These are phyloP conservation scores for Rhinatrema bivittatum DNA, from an alignment of 2,797 vertebrate species.

Conservation along the genomic window DNA sequence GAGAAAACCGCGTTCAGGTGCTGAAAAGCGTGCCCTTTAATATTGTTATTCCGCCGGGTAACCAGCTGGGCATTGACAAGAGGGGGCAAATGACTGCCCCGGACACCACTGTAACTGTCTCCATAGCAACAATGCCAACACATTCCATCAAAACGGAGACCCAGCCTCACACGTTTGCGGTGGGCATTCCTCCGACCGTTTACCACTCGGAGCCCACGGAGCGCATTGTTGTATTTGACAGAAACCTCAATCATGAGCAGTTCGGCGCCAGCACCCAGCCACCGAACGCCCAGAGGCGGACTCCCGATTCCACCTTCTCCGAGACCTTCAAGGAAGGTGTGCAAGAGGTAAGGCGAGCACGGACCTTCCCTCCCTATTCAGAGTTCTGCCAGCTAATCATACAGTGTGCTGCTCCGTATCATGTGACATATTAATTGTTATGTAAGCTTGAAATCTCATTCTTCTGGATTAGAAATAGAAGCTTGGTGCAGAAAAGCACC, in stretches of 20 bases:
- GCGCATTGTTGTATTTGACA: slow-evolving; percentile 73
- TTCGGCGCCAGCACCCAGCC: slow-evolving; percentile 76
- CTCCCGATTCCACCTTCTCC: slow-evolving; percentile 90
- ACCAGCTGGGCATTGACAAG: slow-evolving; percentile 79
- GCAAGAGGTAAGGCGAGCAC: slow-evolving; percentile 70
- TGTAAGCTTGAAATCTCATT: slow-evolving; percentile 28
- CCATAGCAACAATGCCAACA: slow-evolving; percentile 78
- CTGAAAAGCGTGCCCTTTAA: slow-evolving; percentile 88
- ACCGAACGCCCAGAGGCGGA: slow-evolving; percentile 67
- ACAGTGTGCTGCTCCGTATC: slow-evolving; percentile 10
- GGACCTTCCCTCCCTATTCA: neutral
- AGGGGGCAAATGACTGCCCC: slow-evolving; percentile 74
- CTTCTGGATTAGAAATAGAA: slow-evolving; percentile 37
- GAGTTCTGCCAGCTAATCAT: neutral
- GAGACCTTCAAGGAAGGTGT: slow-evolving; percentile 88
- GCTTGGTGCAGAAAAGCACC: slow-evolving; percentile 19
- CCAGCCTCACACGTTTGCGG: slow-evolving; percentile 72
- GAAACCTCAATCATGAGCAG: slow-evolving; percentile 72
- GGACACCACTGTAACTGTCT: slow-evolving; percentile 90
- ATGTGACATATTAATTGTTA: slow-evolving; percentile 22
- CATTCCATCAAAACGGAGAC: slow-evolving; percentile 88
- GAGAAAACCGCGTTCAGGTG: slow-evolving; percentile 83
- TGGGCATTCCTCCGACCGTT: slow-evolving; percentile 66
- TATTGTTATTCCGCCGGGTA: slow-evolving; percentile 74
- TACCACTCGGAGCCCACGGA: slow-evolving; percentile 70